These are phyloP conservation scores for Varanus salvator DNA, from an alignment of 2,113 vertebrate species.

Conservation along the genomic window DNA sequence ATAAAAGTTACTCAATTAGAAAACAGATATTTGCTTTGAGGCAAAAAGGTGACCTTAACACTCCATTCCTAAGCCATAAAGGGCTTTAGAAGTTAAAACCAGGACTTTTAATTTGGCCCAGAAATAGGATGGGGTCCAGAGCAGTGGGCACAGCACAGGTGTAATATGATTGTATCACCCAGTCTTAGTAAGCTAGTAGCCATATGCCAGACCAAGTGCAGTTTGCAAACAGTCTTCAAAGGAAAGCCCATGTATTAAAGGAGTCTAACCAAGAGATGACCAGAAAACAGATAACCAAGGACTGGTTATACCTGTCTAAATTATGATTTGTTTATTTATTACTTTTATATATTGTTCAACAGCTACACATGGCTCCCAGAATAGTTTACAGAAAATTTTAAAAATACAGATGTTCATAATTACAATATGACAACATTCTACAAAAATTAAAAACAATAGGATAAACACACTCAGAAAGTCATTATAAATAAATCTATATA, in stretches of 20 bases:
- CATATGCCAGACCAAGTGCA: not conserved
- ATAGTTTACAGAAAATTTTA: too few relatives aligned
- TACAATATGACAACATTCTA: too few relatives aligned
- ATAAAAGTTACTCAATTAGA: too few relatives aligned
- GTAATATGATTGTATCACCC: not conserved
- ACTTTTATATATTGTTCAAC: too few relatives aligned
- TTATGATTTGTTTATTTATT: not conserved
- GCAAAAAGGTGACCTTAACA: not conserved
- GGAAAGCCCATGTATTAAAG: too few relatives aligned
- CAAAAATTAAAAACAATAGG: too few relatives aligned
- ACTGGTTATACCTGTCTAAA: not conserved
- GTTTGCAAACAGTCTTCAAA: not conserved
- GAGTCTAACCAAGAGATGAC: not conserved
- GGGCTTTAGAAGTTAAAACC: not conserved
- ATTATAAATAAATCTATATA: too few relatives aligned
- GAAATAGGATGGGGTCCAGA: not conserved
- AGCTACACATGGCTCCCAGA: too few relatives aligned
- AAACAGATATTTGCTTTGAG: too few relatives aligned
- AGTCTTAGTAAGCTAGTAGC: not conserved
- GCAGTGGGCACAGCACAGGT: not conserved
- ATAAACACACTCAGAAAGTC: too few relatives aligned
- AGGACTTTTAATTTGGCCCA: not conserved
- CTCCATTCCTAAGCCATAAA: not conserved
- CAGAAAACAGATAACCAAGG: not conserved
- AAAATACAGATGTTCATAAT: too few relatives aligned